Base-by-base conservation (phyloP, 2,797 vertebrate species). In the Loriculus beryllinus region DNA sequence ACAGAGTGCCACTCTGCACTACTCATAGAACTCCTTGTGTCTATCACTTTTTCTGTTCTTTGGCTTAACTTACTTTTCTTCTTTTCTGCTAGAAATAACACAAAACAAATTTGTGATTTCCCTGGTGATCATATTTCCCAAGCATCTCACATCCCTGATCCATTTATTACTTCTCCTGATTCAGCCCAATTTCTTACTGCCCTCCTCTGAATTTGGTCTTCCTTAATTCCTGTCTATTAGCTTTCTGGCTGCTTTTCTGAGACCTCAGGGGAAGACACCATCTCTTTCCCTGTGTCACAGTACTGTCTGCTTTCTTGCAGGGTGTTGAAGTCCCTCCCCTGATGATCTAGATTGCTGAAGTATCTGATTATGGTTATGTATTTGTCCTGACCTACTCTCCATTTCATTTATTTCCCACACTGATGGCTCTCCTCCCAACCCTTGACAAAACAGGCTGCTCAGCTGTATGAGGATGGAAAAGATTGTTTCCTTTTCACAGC, bases 201-300 rank as follows among this genome's bases (percentile, higher is more conserved):
- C 67, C 39, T 94, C 49, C 49, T 57, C 54, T 90, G 77, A 79
- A 80, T 88, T 90, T 86, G 22, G 2, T 69, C 26, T 72, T 72
- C 31, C 10, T 47, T 76, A 69, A 57, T 90, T 64, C 21, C 18
- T 52, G 29, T 7, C 45, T 78, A 12, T 81, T 75, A 47, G 69
- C 20, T 84, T 79, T 52, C 67, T 43, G 82, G 35, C 12, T 79
- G 59, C 47, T 67, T 84, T 82, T 65, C 43, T 72, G 23, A 43
- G 39, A 88, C 54, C 15, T 10, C 20, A 43, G 67, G 70, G 77
- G 75, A 90, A 72, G 37, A 37, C 20, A 37, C 22, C 5, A 8
- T 78, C 42, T 70, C 14, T 35, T 79, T 14, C 52, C 4, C 22
- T 59, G 13, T 76, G 54, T 72, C 31, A 49, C 37, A 40, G 7